A percentile compares a stretch with the other conserved stretches of the same genome.
Evolutionary conservation across 2,113 vertebrate species (phyloP).

Genomic region (Scophthalmus maximus): DNA sequence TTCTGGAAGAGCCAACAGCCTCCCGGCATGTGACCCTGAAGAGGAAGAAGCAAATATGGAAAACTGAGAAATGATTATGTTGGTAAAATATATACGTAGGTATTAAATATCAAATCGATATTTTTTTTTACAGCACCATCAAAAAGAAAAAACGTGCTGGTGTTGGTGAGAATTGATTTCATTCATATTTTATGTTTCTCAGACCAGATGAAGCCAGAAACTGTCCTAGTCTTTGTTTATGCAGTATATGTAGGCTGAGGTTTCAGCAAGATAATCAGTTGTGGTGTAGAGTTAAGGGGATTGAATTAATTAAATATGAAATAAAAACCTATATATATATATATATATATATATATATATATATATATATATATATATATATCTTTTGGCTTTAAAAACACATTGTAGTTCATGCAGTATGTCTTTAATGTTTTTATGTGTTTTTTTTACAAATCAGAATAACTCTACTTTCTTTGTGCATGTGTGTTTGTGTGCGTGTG

Average conservation of each 20-base stretch:
- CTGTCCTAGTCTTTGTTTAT: background rate
- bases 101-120: no score
- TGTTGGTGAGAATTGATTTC: no score
- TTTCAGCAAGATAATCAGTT: background rate
- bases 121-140: no score
- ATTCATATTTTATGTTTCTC: background rate
- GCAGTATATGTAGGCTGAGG: no score
- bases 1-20: background rate
- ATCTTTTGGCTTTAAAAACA: background rate
- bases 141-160: no score
- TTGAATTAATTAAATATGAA: background rate
- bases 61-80: background rate
- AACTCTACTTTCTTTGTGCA: slow-evolving; percentile 6
- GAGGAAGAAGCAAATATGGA: background rate
- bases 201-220: background rate
- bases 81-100: no score
- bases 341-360: no score
- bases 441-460: slow-evolving; percentile 5
- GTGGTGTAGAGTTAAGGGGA: background rate
- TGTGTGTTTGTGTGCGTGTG: background rate
- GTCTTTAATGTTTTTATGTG: background rate
- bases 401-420: background rate
- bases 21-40: background rate
- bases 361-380: background rate
- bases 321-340: background rate